Evolutionary conservation across 2,888 invertebrate species (phyloP).

Genomic region (Acrobasis repandana): DNA sequence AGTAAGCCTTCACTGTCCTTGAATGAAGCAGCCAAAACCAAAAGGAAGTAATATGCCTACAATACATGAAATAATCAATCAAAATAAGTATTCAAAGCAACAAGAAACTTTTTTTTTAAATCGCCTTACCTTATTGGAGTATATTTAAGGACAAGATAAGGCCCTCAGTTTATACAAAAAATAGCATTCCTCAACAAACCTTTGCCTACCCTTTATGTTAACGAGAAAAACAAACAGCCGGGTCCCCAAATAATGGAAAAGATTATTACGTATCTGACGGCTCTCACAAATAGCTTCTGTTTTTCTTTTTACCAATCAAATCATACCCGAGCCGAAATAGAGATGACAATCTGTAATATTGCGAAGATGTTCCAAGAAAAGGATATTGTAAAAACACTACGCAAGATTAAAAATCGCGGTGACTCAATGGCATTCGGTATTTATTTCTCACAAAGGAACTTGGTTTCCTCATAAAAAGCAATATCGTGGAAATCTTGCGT

Average conservation of each 20-base stretch:
- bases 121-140: too few relatives aligned
- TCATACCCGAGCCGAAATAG: conserved; percentile 6
- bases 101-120: neutral
- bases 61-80: too few relatives aligned
- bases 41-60: too few relatives aligned
- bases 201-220: neutral
- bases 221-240: neutral
- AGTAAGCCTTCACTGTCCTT: too few relatives aligned
- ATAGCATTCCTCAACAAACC: neutral
- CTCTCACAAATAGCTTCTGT: conserved; percentile 6
- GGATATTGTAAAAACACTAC: conserved; percentile 39
- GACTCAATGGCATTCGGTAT: conserved; percentile 35
- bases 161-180: neutral
- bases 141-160: neutral
- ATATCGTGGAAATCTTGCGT: conserved; percentile 29
- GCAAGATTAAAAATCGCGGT: conserved; percentile 46
- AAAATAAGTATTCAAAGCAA: too few relatives aligned
- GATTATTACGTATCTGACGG: conserved; percentile 6
- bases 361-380: conserved; percentile 29
- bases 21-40: too few relatives aligned
- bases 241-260: conserved; percentile 28
- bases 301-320: conserved; percentile 12
- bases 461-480: conserved; percentile 28
- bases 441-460: conserved; percentile 34
- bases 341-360: conserved; percentile 27